These are phyloP conservation scores for Microctenopoma steveboyesi DNA, from an alignment of 2,797 vertebrate species.

Conservation along the genomic window DNA sequence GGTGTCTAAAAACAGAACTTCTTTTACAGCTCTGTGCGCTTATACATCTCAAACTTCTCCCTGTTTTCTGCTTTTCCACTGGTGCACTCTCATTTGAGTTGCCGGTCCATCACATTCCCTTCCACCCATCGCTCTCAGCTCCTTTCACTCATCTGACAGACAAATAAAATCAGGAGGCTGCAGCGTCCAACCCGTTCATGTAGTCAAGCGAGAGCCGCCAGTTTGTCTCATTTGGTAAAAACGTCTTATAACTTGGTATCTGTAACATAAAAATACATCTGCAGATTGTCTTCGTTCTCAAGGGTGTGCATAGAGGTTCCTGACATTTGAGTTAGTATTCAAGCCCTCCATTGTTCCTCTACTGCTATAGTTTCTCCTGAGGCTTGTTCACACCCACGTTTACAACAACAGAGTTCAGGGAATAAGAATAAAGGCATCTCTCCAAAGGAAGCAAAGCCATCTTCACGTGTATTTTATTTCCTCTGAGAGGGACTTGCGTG, in stretches of 20 bases:
- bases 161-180: constrained; percentile 71
- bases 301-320: constrained; percentile 2
- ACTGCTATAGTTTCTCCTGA: constrained; percentile 20
- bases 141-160: constrained; percentile 67
- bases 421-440: constrained; percentile 21
- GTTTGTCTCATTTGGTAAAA: constrained; percentile 43
- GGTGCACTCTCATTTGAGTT: constrained; percentile 50
- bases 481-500: constrained; percentile 30
- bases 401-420: constrained; percentile 6
- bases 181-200: constrained; percentile 53
- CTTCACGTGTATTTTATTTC: constrained; percentile 51
- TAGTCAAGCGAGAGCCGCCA: constrained; percentile 41
- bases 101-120: constrained; percentile 78
- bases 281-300: background rate
- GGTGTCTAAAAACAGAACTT: background rate
- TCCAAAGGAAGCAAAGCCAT: constrained; percentile 23
- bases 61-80: constrained; percentile 20
- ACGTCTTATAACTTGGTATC: constrained; percentile 14
- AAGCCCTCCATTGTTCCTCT: constrained; percentile 14
- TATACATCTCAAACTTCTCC: background rate
- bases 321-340: constrained; percentile 36
- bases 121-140: constrained; percentile 71
- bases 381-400: constrained; percentile 19
- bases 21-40: background rate
- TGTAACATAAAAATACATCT: constrained; percentile 12